Evolutionary conservation across 2,888 invertebrate species (phyloP).

Genomic region (Drosophila parthenogenetica): DNA sequence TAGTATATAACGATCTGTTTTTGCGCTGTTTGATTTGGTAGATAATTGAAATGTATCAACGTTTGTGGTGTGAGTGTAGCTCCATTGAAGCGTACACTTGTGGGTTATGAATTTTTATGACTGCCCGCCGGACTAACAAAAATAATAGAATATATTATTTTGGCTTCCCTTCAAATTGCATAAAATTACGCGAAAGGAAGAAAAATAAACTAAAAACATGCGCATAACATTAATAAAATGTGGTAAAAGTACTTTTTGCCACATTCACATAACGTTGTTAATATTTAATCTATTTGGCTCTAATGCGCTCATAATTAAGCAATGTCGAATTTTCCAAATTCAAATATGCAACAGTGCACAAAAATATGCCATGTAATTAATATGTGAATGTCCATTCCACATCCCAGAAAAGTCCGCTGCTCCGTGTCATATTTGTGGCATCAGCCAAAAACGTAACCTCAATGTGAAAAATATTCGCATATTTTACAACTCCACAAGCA

Average conservation of each 20-base stretch:
- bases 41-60: slow-evolving; percentile 64
- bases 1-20: slow-evolving; percentile 27
- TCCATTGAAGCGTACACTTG: slow-evolving; percentile 56
- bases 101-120: slow-evolving; percentile 72
- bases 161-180: slow-evolving; percentile 38
- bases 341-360: slow-evolving; percentile 40
- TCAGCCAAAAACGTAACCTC: slow-evolving; percentile 21
- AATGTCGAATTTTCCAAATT: slow-evolving; percentile 42
- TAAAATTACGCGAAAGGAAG: slow-evolving; percentile 24
- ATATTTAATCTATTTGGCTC: slow-evolving; percentile 66
- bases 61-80: slow-evolving; percentile 1
- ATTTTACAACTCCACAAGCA: slow-evolving; percentile 18
- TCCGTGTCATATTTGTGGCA: background rate
- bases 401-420: background rate
- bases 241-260: slow-evolving; percentile 21
- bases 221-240: slow-evolving; percentile 37
- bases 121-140: slow-evolving; percentile 32
- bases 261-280: slow-evolving; percentile 44
- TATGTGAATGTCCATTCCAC: slow-evolving; percentile 11
- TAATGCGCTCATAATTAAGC: slow-evolving; percentile 73
- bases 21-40: slow-evolving; percentile 42
- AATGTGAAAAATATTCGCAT: slow-evolving; percentile 40
- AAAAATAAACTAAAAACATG: slow-evolving; percentile 8
- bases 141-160: slow-evolving; percentile 68
- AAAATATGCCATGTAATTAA: slow-evolving; percentile 43